Evolutionary conservation across 2,113 vertebrate genomes (phyloP), one percentile per base, ranked within the genome.

Genomic region (Procavia capensis): DNA sequence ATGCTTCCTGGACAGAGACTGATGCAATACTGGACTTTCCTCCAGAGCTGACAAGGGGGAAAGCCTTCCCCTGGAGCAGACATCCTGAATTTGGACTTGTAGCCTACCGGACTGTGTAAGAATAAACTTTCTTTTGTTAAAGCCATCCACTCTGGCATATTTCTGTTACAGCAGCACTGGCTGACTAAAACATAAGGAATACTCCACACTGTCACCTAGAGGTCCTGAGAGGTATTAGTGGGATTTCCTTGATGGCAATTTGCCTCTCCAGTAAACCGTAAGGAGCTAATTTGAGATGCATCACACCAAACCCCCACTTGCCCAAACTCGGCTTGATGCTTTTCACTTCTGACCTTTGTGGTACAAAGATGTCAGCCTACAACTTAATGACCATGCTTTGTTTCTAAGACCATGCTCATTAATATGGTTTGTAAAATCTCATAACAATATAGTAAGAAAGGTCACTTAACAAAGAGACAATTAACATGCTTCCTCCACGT

Each of bases 401-500:
- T 75, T 45, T 81, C 72, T 85, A 85, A 90, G 61, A 41, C 61
- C 6, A 2, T 3, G 4, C 16, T 93, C 41, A 13, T 50, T n/a
- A 3, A 19, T 19, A 9, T 47, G 81, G 66, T 96, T 59, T 75
- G 66, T 79, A 86, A 92, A 88, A 70, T 88, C 54, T 90, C 61
- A 11, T 90, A 88, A 63, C 68, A 79, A n/a, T 70, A 74, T 70
- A 83, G 90, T 90, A 85, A 70, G 90, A 96, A 97, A 97, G 92
- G 95, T 92, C 97, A 95, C 74, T 90, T 61, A 90, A 39, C 54
- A 74, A 59, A 31, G 36, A 78, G 88, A 75, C 88, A 72, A 36
- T 96, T 91, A 93, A 86, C 61, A 66, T 34, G 78, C 90, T 96
- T 94, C 88, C 95, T 95, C 90, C 83, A 90, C 54, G 34, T 89